Percentiles rank a stretch among this genome's conserved stretches.
phyloP scores from a whole-genome alignment of 2,888 invertebrate genomes.

The Cremastinae sp. region DNA sequence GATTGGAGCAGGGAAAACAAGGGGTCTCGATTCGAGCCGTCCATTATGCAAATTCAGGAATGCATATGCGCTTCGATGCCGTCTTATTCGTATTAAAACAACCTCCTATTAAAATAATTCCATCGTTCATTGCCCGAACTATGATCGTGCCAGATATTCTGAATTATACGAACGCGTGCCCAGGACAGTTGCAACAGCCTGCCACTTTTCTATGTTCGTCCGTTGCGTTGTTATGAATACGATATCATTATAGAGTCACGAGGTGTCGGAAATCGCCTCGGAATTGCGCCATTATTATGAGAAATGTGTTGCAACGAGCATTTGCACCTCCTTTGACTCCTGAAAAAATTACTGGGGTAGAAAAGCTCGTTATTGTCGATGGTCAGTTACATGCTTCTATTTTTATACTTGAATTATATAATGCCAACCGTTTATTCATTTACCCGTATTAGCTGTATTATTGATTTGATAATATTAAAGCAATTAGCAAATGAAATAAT shows the following conservation, averaged over 20 bases:
- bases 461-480: no score
- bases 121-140: slow-evolving; percentile 25
- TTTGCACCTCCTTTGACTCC: no score
- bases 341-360: no score
- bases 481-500: no score
- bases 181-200: slow-evolving; percentile 70
- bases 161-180: slow-evolving; percentile 67
- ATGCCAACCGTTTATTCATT: no score
- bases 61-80: slow-evolving; percentile 40
- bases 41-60: slow-evolving; percentile 55
- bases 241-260: slow-evolving; percentile 6
- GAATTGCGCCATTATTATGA: slow-evolving; percentile 6
- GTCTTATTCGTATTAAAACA: slow-evolving; percentile 22
- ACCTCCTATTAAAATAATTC: slow-evolving; percentile 42
- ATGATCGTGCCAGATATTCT: slow-evolving; percentile 65
- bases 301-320: background rate
- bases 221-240: slow-evolving; percentile 19
- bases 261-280: slow-evolving; percentile 1
- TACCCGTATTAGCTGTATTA: no score
- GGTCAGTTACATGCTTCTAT: no score
- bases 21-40: slow-evolving; percentile 38
- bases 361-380: no score
- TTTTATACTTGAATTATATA: no score
- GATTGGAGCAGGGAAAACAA: slow-evolving; percentile 45
- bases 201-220: slow-evolving; percentile 47